phyloP scores from a whole-genome alignment of 1,140 invertebrate genomes.

The Thereuonema tuberculata region DNA sequence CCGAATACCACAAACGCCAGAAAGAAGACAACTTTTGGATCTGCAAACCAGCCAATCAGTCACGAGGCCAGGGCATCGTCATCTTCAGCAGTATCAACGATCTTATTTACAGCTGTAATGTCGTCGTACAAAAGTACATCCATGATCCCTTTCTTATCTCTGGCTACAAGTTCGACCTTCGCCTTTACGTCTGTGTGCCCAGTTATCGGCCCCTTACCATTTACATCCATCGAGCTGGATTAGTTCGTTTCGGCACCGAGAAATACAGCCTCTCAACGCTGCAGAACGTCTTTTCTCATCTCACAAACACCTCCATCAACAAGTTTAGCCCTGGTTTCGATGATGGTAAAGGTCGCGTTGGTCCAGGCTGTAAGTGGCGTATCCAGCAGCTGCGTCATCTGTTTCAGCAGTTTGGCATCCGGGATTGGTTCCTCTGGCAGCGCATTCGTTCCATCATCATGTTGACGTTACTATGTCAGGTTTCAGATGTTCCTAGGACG shows the following conservation, averaged over 20 bases:
- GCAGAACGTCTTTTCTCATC: conserved; percentile 71
- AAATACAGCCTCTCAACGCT: conserved; percentile 61
- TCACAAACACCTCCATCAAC: conserved; percentile 77
- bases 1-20: conserved; percentile 36
- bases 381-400: conserved; percentile 64
- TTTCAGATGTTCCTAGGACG: conserved; percentile 33
- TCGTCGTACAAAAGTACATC: conserved; percentile 67
- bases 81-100: conserved; percentile 66
- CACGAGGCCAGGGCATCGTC: conserved; percentile 67
- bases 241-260: conserved; percentile 62
- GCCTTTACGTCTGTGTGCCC: conserved; percentile 69
- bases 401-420: conserved; percentile 49
- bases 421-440: conserved; percentile 67
- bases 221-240: conserved; percentile 66
- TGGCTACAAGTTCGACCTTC: conserved; percentile 69
- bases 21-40: conserved; percentile 63
- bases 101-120: conserved; percentile 48
- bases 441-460: conserved; percentile 54
- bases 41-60: conserved; percentile 70
- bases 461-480: conserved; percentile 45
- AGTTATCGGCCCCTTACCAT: conserved; percentile 65
- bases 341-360: conserved; percentile 61
- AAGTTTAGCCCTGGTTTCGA: conserved; percentile 61
- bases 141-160: conserved; percentile 69
- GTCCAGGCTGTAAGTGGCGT: conserved; percentile 63